These are phyloP conservation scores for Adelognathus sp. DNA, from an alignment of 2,888 invertebrate genomes.

Conservation along the genomic window DNA sequence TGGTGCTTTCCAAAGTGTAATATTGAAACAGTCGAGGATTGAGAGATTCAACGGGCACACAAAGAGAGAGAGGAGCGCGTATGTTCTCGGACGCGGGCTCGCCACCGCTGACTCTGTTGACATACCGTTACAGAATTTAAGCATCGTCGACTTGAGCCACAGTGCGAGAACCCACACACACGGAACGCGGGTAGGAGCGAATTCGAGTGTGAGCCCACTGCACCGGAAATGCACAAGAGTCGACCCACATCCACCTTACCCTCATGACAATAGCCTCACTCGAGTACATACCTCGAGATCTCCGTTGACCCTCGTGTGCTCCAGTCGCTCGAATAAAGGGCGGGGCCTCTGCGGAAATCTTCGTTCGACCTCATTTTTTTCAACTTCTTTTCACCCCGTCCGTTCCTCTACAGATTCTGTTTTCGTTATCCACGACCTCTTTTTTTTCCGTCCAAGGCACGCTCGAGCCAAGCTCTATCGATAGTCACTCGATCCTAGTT, in stretches of 20 bases:
- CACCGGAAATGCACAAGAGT: conserved; percentile 68
- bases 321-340: conserved; percentile 46
- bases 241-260: conserved; percentile 70
- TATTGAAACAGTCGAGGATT: conserved; percentile 16
- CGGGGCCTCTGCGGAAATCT: conserved; percentile 46
- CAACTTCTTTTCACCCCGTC: conserved; percentile 12
- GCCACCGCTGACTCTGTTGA: conserved; percentile 31
- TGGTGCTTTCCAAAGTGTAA: conserved; percentile 7
- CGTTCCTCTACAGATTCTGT: conserved; percentile 23
- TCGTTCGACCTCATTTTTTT: conserved; percentile 54
- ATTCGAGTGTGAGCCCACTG: conserved; percentile 49
- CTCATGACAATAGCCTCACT: conserved; percentile 71
- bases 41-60: conserved; percentile 7
- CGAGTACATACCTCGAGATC: conserved; percentile 63
- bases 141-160: conserved; percentile 35
- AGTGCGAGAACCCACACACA: conserved; percentile 19
- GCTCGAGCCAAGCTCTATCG: neutral
- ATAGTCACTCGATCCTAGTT: conserved; percentile 15
- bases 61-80: neutral
- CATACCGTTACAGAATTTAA: conserved; percentile 42
- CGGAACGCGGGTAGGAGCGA: conserved; percentile 33
- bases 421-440: conserved; percentile 50
- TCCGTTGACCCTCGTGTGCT: conserved; percentile 29
- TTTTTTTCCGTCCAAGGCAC: conserved; percentile 21
- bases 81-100: conserved; percentile 6